Conservation (phyloP, 2,113 vertebrate genomes). For the Anoura caudifer region DNA sequence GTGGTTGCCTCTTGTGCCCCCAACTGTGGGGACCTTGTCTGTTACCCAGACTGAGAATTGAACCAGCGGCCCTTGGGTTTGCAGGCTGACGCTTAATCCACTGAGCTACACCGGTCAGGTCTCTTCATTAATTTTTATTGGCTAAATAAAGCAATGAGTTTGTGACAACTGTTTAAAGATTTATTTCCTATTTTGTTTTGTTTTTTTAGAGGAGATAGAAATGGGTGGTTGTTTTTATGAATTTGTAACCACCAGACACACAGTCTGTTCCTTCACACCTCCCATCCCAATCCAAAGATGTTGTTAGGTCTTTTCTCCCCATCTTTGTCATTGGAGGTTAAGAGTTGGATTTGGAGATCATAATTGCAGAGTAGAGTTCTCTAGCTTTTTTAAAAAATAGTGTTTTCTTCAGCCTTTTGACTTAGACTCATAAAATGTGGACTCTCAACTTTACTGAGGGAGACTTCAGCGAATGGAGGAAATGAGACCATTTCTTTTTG, state of each 20-base stretch:
- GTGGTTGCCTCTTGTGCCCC: too few species aligned
- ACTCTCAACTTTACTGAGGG: background rate
- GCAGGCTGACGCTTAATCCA: background rate
- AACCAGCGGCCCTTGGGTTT: too few species aligned
- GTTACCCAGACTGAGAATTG: too few species aligned
- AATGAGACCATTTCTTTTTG: background rate
- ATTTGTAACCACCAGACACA: background rate
- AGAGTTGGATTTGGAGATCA: background rate
- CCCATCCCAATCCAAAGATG: background rate
- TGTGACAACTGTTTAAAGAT: background rate
- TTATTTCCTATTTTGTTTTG: too few species aligned
- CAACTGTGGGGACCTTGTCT: too few species aligned
- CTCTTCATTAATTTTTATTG: slow-evolving; percentile 22
- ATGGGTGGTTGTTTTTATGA: background rate
- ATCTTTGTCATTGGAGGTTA: slow-evolving; percentile 18
- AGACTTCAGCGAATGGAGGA: background rate
- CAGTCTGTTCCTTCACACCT: background rate
- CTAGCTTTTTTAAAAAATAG: background rate
- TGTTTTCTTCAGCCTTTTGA: background rate
- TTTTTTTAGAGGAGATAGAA: slow-evolving; percentile 8
- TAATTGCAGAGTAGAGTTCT: background rate
- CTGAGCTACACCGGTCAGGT: too few species aligned
- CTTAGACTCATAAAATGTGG: slow-evolving; percentile 23
- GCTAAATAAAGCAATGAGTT: background rate
- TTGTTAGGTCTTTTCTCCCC: background rate